phyloP scores from a whole-genome alignment of 1,140 invertebrate species.

The Ceratosolen fusciceps region DNA sequence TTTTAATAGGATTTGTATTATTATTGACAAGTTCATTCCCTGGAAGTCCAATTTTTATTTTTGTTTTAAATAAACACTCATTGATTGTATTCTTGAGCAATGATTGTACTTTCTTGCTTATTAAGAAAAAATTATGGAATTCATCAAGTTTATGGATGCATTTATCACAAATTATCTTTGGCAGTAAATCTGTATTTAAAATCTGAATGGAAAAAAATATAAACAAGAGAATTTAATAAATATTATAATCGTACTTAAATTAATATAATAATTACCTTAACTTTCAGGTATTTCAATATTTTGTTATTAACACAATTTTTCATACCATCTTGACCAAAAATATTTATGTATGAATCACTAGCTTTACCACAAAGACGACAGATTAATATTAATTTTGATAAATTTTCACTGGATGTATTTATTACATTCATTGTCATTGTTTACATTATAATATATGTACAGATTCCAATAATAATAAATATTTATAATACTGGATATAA shows the following conservation, averaged over 20 bases:
- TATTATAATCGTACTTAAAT: neutral
- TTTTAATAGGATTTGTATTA: neutral
- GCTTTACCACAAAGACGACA: conserved; percentile 21
- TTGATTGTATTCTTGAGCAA: conserved; percentile 1
- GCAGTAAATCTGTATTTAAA: conserved; percentile 22
- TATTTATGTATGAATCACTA: conserved; percentile 21
- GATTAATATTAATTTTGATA: neutral
- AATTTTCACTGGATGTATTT: neutral
- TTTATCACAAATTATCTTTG: conserved; percentile 25
- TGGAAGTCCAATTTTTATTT: conserved; percentile 1
- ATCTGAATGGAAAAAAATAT: neutral
- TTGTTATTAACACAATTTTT: conserved; percentile 8
- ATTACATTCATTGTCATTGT: conserved; percentile 1
- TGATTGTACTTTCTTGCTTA: neutral
- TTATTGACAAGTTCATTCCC: neutral
- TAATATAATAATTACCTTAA: conserved; percentile 16
- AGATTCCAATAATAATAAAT: no score
- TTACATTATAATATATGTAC: neutral
- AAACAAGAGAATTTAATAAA: neutral
- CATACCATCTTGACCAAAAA: conserved; percentile 24
- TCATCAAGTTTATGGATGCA: conserved; percentile 7
- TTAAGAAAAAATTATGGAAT: conserved; percentile 20
- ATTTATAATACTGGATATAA: no score
- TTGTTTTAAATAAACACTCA: conserved; percentile 7
- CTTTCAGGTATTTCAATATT: neutral